These are phyloP conservation scores for Neosilurus hyrtlii DNA, from an alignment of 2,797 vertebrate species.

Conservation along the genomic window DNA sequence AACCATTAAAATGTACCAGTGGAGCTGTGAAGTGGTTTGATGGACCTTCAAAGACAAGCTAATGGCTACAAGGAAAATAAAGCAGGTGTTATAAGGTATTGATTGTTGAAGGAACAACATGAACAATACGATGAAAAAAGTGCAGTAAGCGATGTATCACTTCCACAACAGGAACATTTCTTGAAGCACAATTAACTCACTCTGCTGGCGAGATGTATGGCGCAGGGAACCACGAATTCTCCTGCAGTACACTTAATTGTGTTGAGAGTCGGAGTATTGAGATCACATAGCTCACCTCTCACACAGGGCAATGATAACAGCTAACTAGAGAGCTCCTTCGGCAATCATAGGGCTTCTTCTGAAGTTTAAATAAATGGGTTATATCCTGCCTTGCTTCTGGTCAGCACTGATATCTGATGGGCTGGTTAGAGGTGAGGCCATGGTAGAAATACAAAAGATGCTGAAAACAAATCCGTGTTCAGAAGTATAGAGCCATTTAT, in stretches of 20 bases:
- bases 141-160: conserved; percentile 27
- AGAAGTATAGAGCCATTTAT: conserved; percentile 46
- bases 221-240: conserved; percentile 36
- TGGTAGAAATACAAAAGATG: background rate
- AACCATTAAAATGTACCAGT: background rate
- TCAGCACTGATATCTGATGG: background rate
- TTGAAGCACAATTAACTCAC: conserved; percentile 52
- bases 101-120: conserved; percentile 23
- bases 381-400: conserved; percentile 16
- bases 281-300: conserved; percentile 53
- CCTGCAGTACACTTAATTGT: conserved; percentile 50
- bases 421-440: background rate
- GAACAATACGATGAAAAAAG: conserved; percentile 33
- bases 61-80: conserved; percentile 28
- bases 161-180: conserved; percentile 46
- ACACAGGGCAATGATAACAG: conserved; percentile 47
- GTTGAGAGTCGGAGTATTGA: conserved; percentile 41
- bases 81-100: conserved; percentile 25
- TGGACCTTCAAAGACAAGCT: conserved; percentile 40
- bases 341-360: conserved; percentile 41
- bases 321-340: conserved; percentile 46
- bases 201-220: conserved; percentile 38
- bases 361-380: conserved; percentile 35
- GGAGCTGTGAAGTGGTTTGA: conserved; percentile 19
- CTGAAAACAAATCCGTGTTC: background rate